Percentiles rank a stretch among this genome's conserved stretches.
These are phyloP conservation scores for Hypotaenidia philippensis DNA, from an alignment of 2,797 vertebrate genomes.

Conservation along the genomic window DNA sequence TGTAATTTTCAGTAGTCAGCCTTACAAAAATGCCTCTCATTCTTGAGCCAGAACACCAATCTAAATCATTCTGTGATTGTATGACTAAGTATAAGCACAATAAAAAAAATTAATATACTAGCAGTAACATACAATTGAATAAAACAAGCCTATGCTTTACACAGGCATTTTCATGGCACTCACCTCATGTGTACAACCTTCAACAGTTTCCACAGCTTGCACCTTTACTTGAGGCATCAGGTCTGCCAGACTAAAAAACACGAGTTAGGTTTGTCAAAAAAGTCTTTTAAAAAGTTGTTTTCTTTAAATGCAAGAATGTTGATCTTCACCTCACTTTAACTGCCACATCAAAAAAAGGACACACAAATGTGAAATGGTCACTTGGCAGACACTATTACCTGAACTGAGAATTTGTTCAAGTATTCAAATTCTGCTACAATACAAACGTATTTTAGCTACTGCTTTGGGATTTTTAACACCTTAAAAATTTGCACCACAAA, in stretches of 20 bases:
- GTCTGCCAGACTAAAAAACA: constrained; percentile 87
- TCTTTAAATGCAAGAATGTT: accelerated
- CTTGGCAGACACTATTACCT: background rate
- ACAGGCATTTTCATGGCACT: background rate
- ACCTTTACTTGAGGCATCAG: constrained; percentile 96
- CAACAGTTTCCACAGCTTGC: constrained; percentile 93
- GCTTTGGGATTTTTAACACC: background rate
- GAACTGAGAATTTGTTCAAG: background rate
- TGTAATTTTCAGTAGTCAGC: background rate
- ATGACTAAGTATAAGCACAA: background rate
- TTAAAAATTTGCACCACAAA: background rate
- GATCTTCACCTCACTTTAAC: background rate
- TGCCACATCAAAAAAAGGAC: background rate
- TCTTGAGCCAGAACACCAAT: background rate
- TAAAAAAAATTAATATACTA: background rate
- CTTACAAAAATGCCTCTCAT: background rate
- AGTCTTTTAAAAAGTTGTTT: background rate
- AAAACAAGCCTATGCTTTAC: background rate
- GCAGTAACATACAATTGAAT: background rate
- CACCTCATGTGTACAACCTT: constrained; percentile 97
- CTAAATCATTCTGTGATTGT: background rate
- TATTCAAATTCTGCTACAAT: background rate
- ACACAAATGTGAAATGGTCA: accelerated
- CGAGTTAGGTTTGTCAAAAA: background rate
- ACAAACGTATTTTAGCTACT: background rate